A percentile compares a stretch with the other conserved stretches of the same genome.
phyloP scores from a whole-genome alignment of 2,888 invertebrate genomes.

The Morpho deidamia region DNA sequence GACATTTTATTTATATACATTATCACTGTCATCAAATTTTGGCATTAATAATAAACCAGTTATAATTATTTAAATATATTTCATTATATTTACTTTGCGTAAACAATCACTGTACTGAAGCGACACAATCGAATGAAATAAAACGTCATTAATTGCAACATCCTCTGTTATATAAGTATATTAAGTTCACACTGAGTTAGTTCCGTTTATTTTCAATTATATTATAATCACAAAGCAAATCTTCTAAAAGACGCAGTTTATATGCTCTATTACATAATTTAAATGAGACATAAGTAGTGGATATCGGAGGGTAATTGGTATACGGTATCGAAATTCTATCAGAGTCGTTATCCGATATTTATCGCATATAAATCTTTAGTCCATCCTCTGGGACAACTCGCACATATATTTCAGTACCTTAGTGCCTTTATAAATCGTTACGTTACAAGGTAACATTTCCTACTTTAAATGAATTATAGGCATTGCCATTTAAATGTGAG shows the following conservation, averaged over 20 bases:
- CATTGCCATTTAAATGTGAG: constrained; percentile 14
- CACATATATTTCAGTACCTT: constrained; percentile 26
- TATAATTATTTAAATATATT: too few species aligned
- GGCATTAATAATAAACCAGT: too few species aligned
- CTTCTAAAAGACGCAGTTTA: too few species aligned
- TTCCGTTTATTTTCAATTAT: constrained; percentile 5
- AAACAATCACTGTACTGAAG: too few species aligned
- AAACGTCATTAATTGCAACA: not conserved
- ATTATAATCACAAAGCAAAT: not conserved
- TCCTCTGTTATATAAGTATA: not conserved
- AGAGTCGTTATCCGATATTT: constrained; percentile 40
- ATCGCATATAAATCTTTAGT: constrained; percentile 42
- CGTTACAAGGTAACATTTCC: constrained; percentile 60
- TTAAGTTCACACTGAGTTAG: constrained; percentile 1
- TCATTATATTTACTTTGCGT: too few species aligned
- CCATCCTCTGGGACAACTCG: constrained; percentile 37
- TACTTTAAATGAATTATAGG: constrained; percentile 10
- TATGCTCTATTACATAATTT: not conserved
- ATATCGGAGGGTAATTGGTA: constrained; percentile 38
- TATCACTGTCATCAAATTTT: too few species aligned
- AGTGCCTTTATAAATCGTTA: constrained; percentile 37
- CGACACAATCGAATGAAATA: too few species aligned
- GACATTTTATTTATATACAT: too few species aligned
- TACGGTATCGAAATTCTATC: constrained; percentile 43
- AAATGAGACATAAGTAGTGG: constrained; percentile 22